phyloP scores from a whole-genome alignment of 2,797 vertebrate genomes.

The Carcharodon carcharias region DNA sequence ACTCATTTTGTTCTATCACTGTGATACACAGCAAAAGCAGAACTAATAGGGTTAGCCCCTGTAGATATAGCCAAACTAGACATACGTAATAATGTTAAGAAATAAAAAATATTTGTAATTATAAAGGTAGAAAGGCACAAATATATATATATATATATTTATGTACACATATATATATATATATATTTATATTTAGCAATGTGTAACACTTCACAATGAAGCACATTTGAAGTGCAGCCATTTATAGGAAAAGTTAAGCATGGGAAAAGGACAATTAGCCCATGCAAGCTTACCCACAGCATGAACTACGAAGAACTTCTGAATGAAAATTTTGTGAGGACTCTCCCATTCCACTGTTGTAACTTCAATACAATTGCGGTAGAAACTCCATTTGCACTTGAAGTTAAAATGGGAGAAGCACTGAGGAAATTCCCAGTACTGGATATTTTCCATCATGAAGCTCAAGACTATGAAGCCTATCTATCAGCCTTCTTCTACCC shows the following conservation, averaged over 20 bases:
- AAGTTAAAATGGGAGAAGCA: background rate
- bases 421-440: background rate
- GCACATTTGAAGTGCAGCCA: background rate
- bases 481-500: no score
- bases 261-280: background rate
- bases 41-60: background rate
- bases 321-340: background rate
- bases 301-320: background rate
- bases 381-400: background rate
- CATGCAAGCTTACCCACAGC: background rate
- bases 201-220: background rate
- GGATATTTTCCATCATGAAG: background rate
- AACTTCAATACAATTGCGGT: background rate
- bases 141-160: no score
- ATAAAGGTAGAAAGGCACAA: background rate
- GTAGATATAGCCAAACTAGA: background rate
- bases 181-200: no score
- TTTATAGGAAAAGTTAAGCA: background rate
- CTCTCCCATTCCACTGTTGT: background rate
- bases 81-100: background rate
- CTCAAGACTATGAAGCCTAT: no score
- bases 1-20: background rate
- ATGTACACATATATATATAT: no score
- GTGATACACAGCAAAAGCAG: no score
- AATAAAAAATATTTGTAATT: background rate